phyloP scores from a whole-genome alignment of 2,888 invertebrate genomes.

The Andrena marginata region DNA sequence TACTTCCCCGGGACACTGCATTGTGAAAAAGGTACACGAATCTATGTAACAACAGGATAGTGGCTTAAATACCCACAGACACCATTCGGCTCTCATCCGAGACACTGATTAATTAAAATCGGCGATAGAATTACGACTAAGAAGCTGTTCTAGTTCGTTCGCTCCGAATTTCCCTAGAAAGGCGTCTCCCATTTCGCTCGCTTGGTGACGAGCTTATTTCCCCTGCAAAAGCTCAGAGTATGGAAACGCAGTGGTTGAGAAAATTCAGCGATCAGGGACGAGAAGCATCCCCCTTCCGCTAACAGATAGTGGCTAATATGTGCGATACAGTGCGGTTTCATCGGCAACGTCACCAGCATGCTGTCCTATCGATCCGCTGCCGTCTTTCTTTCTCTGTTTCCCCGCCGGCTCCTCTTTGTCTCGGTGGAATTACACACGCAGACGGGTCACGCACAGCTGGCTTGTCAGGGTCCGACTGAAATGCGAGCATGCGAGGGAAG shows the following conservation, averaged over 20 bases:
- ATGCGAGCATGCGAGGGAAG: conserved; percentile 45
- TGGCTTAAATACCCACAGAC: too few relatives aligned
- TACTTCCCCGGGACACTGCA: too few relatives aligned
- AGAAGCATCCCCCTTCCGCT: conserved; percentile 13
- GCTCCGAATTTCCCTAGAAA: too few relatives aligned
- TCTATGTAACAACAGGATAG: too few relatives aligned
- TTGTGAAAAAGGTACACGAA: too few relatives aligned
- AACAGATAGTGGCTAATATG: conserved; percentile 41
- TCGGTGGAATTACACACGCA: conserved; percentile 64
- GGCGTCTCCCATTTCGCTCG: too few relatives aligned
- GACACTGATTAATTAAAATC: too few relatives aligned
- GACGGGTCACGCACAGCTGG: conserved; percentile 67
- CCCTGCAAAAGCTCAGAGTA: neutral
- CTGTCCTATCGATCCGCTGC: conserved; percentile 67
- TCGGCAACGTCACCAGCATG: conserved; percentile 66
- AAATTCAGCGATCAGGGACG: conserved; percentile 22
- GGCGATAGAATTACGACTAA: too few relatives aligned
- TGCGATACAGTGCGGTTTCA: conserved; percentile 68
- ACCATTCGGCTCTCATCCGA: too few relatives aligned
- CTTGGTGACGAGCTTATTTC: too few relatives aligned
- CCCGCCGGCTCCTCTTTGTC: conserved; percentile 39
- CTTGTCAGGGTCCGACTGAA: conserved; percentile 47
- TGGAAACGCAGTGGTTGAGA: neutral
- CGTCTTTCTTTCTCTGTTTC: conserved; percentile 44
- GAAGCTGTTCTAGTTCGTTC: too few relatives aligned